Evolutionary conservation across 2,888 invertebrate genomes (phyloP).

Genomic region (Drosophila neutralis): DNA sequence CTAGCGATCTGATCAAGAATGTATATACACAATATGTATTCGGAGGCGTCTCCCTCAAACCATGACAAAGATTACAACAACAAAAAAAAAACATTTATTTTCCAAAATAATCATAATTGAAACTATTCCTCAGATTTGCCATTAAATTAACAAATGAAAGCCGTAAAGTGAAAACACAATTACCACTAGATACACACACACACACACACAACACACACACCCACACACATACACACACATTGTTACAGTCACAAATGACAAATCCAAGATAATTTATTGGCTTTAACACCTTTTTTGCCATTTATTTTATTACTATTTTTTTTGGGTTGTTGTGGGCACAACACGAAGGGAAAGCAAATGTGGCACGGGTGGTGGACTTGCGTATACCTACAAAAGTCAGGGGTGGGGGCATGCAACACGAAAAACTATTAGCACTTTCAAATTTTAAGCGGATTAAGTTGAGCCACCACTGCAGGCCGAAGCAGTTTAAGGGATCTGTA

Average conservation of each 20-base stretch:
- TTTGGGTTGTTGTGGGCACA: constrained; percentile 5
- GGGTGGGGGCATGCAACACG: constrained; percentile 54
- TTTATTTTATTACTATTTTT: neutral
- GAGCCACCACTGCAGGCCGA: constrained; percentile 18
- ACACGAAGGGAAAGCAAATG: constrained; percentile 20
- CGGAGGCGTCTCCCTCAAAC: neutral
- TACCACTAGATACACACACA: constrained; percentile 29
- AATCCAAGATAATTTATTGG: constrained; percentile 80
- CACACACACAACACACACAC: constrained; percentile 16
- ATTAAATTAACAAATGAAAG: constrained; percentile 38
- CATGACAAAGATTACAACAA: neutral
- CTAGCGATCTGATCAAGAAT: neutral
- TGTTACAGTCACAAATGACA: constrained; percentile 47
- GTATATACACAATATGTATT: neutral
- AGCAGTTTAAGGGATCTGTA: constrained; percentile 41
- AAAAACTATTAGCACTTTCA: constrained; percentile 77
- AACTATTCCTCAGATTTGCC: constrained; percentile 10
- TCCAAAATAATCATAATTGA: neutral
- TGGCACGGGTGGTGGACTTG: constrained; percentile 36
- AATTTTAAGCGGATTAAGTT: constrained; percentile 76
- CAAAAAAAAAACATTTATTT: neutral
- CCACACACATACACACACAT: constrained; percentile 28
- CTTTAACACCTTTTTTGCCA: constrained; percentile 73
- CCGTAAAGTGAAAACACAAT: constrained; percentile 54
- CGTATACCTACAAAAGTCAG: constrained; percentile 62